A percentile compares a stretch with the other conserved stretches of the same genome.
Evolutionary conservation across 2,888 invertebrate genomes (phyloP).

Genomic region (Onchidella celtica): DNA sequence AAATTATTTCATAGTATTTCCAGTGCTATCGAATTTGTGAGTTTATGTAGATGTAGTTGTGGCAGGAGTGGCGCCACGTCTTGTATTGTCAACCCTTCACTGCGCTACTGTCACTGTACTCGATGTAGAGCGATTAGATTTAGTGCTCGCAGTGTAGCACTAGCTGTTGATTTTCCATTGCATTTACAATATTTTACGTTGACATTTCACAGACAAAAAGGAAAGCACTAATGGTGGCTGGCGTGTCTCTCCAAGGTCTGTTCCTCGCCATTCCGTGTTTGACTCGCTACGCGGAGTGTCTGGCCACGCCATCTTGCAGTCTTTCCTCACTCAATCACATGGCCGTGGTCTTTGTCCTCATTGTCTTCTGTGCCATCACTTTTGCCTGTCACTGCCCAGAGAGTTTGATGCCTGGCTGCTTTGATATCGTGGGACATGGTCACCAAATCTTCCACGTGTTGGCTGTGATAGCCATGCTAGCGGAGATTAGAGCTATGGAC

Average conservation of each 20-base stretch:
- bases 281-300: slow-evolving; percentile 57
- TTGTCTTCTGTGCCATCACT: slow-evolving; percentile 51
- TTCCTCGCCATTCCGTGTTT: slow-evolving; percentile 55
- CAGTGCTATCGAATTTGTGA: too few relatives aligned
- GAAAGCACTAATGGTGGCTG: slow-evolving; percentile 61
- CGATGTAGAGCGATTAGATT: too few relatives aligned
- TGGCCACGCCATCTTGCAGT: slow-evolving; percentile 48
- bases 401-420: slow-evolving; percentile 61
- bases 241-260: slow-evolving; percentile 53
- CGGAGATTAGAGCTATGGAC: slow-evolving; percentile 51
- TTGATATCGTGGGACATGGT: slow-evolving; percentile 71
- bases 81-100: too few relatives aligned
- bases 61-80: too few relatives aligned
- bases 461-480: slow-evolving; percentile 47
- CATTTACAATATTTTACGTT: too few relatives aligned
- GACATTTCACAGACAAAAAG: slow-evolving; percentile 53
- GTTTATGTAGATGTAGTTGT: too few relatives aligned
- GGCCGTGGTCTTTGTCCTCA: slow-evolving; percentile 52
- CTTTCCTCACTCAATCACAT: slow-evolving; percentile 60
- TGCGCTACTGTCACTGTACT: too few relatives aligned
- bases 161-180: too few relatives aligned
- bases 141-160: too few relatives aligned
- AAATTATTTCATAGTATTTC: too few relatives aligned
- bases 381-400: slow-evolving; percentile 69
- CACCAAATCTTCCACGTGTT: slow-evolving; percentile 69